These are phyloP conservation scores for Caenorhabditis sp. DNA, from an alignment of 2,888 invertebrate genomes.

Conservation along the genomic window DNA sequence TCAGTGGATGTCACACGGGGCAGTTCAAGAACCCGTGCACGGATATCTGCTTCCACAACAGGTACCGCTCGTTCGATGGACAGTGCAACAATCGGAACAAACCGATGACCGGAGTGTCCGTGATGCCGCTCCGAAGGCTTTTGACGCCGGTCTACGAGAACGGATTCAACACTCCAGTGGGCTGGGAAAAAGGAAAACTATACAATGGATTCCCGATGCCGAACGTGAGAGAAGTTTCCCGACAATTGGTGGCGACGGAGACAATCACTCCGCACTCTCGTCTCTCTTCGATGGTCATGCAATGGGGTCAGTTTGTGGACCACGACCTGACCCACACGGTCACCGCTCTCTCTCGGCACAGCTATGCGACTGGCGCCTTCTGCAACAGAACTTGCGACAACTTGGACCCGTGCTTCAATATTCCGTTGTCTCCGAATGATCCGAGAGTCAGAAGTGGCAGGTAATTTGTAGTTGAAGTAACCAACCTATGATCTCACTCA, in stretches of 20 bases:
- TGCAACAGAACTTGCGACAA: conserved; percentile 86
- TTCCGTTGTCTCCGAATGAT: conserved; percentile 92
- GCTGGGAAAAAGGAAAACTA: conserved; percentile 88
- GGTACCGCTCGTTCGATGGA: conserved; percentile 92
- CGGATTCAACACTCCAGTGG: conserved; percentile 94
- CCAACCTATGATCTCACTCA: too few species aligned
- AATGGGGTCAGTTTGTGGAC: conserved; percentile 99
- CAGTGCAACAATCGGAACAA: conserved; percentile 94
- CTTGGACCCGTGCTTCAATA: conserved; percentile 96
- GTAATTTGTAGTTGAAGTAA: conserved; percentile 24
- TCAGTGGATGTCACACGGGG: conserved; percentile 85
- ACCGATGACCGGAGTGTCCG: conserved; percentile 87
- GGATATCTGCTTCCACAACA: conserved; percentile 94
- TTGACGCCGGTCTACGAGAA: conserved; percentile 90
- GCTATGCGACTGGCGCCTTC: conserved; percentile 76
- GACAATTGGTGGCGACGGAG: conserved; percentile 88
- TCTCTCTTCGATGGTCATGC: conserved; percentile 98
- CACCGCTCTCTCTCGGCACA: conserved; percentile 85
- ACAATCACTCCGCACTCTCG: conserved; percentile 84
- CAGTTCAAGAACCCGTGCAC: conserved; percentile 78
- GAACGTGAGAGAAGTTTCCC: conserved; percentile 84
- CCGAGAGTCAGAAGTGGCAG: conserved; percentile 83
- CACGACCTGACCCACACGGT: conserved; percentile 96
- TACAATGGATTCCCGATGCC: conserved; percentile 86
- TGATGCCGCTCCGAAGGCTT: conserved; percentile 83